A percentile compares a stretch with the other conserved stretches of the same genome.
phyloP scores from a whole-genome alignment of 2,113 vertebrate genomes.

The Peromyscus maniculatus region DNA sequence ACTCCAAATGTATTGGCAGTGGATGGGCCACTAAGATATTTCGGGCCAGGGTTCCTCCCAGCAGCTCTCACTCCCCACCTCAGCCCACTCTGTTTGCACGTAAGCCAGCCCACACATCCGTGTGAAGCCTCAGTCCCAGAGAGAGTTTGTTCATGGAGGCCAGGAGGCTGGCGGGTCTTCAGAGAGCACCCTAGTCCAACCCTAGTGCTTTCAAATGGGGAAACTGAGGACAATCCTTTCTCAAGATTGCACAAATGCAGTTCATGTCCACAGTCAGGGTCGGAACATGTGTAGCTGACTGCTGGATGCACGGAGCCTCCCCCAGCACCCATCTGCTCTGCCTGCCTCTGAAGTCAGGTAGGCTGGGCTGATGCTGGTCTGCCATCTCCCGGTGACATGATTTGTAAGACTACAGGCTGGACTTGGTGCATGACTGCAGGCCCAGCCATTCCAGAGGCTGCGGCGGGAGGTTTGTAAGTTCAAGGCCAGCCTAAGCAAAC shows the following conservation, averaged over 20 bases:
- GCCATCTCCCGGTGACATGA: accelerated
- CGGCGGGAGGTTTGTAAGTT: not conserved
- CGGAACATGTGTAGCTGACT: not conserved
- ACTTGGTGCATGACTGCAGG: not conserved
- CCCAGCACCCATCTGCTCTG: accelerated
- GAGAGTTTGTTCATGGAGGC: conserved; percentile 38
- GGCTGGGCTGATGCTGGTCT: not conserved
- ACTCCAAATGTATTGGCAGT: conserved; percentile 22
- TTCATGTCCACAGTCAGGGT: not conserved
- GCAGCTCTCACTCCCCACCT: conserved; percentile 20
- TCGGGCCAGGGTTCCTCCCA: conserved; percentile 30
- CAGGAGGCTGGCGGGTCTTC: not conserved
- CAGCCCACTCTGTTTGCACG: conserved; percentile 46
- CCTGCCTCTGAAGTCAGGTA: too few relatives aligned
- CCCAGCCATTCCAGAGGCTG: not conserved
- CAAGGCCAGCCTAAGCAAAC: not conserved
- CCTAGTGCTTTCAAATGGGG: not conserved
- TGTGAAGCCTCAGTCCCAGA: conserved; percentile 32
- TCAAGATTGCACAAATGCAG: not conserved
- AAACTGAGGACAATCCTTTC: not conserved
- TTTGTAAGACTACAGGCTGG: not conserved
- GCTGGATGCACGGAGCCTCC: not conserved
- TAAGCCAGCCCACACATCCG: not conserved
- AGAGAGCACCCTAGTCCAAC: not conserved
- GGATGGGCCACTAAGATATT: conserved; percentile 25